These are phyloP conservation scores for Rhizomys pruinosus DNA, from an alignment of 2,113 vertebrate species.

Conservation along the genomic window DNA sequence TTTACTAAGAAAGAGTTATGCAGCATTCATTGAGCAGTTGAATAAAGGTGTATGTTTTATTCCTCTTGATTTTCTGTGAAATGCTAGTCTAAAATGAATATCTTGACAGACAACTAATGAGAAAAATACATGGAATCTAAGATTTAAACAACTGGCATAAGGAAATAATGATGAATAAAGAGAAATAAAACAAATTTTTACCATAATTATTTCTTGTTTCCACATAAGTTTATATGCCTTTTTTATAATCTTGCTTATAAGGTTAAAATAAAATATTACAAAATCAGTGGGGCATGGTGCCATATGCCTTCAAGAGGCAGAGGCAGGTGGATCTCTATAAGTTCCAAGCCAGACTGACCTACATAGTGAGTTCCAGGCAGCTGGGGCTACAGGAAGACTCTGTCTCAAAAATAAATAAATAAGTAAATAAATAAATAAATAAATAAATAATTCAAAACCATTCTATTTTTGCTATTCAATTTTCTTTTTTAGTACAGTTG, in stretches of 20 bases:
- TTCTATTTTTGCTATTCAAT: neutral
- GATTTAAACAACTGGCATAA: neutral
- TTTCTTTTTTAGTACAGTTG: neutral
- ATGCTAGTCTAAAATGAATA: constrained; percentile 20
- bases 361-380: no score
- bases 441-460: no score
- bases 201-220: neutral
- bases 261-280: neutral
- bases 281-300: no score
- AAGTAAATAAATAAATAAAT: no score
- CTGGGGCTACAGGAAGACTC: no score
- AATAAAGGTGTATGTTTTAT: constrained; percentile 26
- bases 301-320: no score
- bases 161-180: neutral
- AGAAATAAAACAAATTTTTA: neutral
- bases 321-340: no score
- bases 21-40: neutral
- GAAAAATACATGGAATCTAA: neutral
- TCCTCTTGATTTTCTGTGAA: neutral
- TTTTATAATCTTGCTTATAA: neutral
- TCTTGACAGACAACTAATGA: neutral
- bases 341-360: no score
- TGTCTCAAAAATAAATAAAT: no score
- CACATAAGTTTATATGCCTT: neutral
- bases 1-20: constrained; percentile 23